These are phyloP conservation scores for Garra rufa DNA, from an alignment of 2,113 vertebrate genomes.

Conservation along the genomic window DNA sequence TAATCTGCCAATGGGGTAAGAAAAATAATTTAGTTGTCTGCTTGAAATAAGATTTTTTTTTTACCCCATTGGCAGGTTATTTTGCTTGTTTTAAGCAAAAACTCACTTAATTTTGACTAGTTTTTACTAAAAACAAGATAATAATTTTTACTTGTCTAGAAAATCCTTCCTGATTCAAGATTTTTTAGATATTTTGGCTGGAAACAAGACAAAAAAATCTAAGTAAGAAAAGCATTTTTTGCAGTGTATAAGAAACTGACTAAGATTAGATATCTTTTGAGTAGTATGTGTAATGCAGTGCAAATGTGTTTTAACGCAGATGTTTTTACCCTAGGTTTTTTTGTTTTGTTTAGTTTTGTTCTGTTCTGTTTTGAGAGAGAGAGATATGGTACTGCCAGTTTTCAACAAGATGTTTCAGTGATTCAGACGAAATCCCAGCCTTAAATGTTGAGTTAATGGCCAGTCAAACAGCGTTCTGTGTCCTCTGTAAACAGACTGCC, in stretches of 20 bases:
- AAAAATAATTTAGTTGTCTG: too few relatives aligned
- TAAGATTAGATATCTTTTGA: neutral
- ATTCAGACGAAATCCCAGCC: neutral
- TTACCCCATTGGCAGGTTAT: too few relatives aligned
- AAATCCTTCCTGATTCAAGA: too few relatives aligned
- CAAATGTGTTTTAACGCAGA: neutral
- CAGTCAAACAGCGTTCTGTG: neutral
- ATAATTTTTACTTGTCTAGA: too few relatives aligned
- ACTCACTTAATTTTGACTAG: too few relatives aligned
- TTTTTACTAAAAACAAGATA: too few relatives aligned
- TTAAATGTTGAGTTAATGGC: neutral
- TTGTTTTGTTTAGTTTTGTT: neutral
- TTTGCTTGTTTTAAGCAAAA: too few relatives aligned
- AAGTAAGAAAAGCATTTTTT: too few relatives aligned
- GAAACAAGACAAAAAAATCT: neutral
- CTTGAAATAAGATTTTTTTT: too few relatives aligned
- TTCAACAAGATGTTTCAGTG: neutral
- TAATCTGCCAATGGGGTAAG: too few relatives aligned
- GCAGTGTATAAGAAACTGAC: too few relatives aligned
- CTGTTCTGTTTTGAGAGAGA: neutral
- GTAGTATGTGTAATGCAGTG: neutral
- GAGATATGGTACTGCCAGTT: neutral
- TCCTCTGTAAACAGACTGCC: neutral
- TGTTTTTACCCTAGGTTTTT: neutral
- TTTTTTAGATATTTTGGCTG: too few relatives aligned